Evolutionary conservation across 2,797 vertebrate genomes (phyloP).

Genomic region (Valencia hispanica): DNA sequence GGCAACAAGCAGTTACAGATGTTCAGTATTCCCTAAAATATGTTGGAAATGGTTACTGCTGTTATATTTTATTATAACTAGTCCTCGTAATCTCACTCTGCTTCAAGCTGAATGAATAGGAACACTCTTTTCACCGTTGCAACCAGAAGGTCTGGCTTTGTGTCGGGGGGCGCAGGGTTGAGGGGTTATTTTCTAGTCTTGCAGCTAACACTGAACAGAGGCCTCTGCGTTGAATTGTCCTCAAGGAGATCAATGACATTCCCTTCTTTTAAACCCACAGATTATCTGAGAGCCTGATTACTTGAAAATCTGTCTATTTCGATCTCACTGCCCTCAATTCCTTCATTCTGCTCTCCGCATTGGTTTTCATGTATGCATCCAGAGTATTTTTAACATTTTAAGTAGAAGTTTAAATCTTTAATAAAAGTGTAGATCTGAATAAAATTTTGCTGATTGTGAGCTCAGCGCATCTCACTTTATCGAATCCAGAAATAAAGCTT

Average conservation of each 20-base stretch:
- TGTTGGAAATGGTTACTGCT: background rate
- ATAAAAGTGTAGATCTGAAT: conserved; percentile 4
- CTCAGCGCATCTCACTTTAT: conserved; percentile 9
- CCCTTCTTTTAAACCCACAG: conserved; percentile 69
- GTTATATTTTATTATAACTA: background rate
- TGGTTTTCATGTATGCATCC: conserved; percentile 15
- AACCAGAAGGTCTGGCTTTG: conserved; percentile 49
- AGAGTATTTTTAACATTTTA: conserved; percentile 6
- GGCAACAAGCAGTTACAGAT: background rate
- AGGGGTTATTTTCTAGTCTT: conserved; percentile 36
- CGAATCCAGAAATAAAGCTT: background rate
- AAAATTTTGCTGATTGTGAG: background rate
- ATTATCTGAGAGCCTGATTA: conserved; percentile 69
- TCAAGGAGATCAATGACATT: conserved; percentile 77
- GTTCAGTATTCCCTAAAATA: background rate
- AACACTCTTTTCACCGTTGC: conserved; percentile 68
- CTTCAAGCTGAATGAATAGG: conserved; percentile 60
- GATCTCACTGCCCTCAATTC: conserved; percentile 50
- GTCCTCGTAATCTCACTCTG: conserved; percentile 35
- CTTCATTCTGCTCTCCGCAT: conserved; percentile 36
- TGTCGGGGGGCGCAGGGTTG: conserved; percentile 40
- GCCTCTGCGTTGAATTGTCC: conserved; percentile 66
- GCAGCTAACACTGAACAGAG: conserved; percentile 54
- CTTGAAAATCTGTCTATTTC: conserved; percentile 52
- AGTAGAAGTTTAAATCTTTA: background rate